Evolutionary conservation across 1,140 invertebrate genomes (phyloP).

Genomic region (Drosophila pallidifrons): DNA sequence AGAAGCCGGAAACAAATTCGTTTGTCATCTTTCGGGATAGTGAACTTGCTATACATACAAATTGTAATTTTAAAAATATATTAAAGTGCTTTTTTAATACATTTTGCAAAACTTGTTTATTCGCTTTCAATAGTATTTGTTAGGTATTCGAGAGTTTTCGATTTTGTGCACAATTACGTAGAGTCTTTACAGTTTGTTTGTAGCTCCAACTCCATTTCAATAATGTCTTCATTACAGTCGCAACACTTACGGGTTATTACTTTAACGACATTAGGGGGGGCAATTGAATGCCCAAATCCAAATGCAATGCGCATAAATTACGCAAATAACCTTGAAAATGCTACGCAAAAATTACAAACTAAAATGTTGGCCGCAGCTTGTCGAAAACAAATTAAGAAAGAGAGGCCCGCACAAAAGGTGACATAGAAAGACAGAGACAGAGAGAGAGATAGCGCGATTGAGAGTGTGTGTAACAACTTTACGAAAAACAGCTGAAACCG

Average conservation of each 20-base stretch:
- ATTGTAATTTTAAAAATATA: too few relatives aligned
- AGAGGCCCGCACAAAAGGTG: neutral
- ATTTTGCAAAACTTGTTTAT: too few relatives aligned
- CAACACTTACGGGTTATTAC: conserved; percentile 35
- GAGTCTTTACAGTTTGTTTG: neutral
- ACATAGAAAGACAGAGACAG: neutral
- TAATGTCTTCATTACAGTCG: conserved; percentile 33
- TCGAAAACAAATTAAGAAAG: conserved; percentile 4
- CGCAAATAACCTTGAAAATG: conserved; percentile 43
- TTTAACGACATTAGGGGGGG: conserved; percentile 32
- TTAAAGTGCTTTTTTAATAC: too few relatives aligned
- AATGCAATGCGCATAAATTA: conserved; percentile 30
- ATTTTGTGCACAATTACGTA: neutral
- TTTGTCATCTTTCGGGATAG: too few relatives aligned
- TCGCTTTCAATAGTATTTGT: neutral
- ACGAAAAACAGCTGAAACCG: conserved; percentile 33
- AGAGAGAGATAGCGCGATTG: neutral
- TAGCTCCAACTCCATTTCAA: neutral
- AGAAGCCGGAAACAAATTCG: too few relatives aligned
- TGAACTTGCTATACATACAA: too few relatives aligned
- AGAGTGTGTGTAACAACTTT: neutral
- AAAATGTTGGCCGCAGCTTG: conserved; percentile 19
- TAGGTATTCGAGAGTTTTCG: neutral
- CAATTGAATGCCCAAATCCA: conserved; percentile 27
- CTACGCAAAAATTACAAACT: conserved; percentile 33